These are phyloP conservation scores for Cyclina sinensis DNA, from an alignment of 1,140 invertebrate species.

Conservation along the genomic window DNA sequence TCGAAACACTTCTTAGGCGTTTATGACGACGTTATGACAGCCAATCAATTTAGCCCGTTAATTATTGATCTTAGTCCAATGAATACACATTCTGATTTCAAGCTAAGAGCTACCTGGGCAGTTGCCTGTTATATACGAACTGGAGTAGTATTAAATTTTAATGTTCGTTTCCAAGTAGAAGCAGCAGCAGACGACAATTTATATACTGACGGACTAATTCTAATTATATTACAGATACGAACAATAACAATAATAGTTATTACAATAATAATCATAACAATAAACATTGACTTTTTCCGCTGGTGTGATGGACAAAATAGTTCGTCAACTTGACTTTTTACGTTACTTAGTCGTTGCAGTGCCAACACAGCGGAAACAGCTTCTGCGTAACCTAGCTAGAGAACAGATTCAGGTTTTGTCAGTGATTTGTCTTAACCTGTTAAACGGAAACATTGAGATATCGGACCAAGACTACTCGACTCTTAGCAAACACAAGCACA, in stretches of 20 bases:
- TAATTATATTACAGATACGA: too few species aligned
- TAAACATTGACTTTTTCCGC: too few species aligned
- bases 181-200: too few species aligned
- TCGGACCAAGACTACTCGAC: neutral
- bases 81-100: neutral
- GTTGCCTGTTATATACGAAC: conserved; percentile 2
- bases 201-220: too few species aligned
- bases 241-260: too few species aligned
- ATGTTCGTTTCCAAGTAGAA: too few species aligned
- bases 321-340: neutral
- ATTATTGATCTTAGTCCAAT: conserved; percentile 9
- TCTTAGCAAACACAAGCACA: conserved; percentile 12
- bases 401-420: neutral
- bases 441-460: neutral
- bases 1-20: neutral
- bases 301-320: neutral
- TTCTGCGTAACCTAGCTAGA: neutral
- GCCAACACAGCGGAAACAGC: neutral
- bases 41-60: neutral
- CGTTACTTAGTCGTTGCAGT: neutral
- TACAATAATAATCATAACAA: too few species aligned
- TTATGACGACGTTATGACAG: neutral
- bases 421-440: neutral
- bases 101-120: neutral
- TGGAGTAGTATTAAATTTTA: too few species aligned